Percentiles rank a stretch among this genome's conserved stretches.
Evolutionary conservation across 1,140 invertebrate genomes (phyloP).

Genomic region (Anoplolepis gracilipes): DNA sequence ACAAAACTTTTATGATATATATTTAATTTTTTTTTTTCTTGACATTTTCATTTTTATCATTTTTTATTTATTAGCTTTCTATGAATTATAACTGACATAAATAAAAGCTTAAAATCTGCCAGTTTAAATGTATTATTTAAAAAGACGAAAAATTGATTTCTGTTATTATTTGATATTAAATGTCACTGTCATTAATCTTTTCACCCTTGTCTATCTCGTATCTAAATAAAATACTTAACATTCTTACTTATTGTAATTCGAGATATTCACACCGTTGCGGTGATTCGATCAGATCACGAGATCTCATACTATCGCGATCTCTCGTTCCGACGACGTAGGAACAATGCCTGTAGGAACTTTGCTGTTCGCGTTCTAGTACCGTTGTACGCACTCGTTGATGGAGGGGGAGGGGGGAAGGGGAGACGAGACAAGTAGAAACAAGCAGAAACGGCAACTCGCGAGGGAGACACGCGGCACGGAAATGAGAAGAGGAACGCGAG

Average conservation of each 20-base stretch:
- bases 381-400: conserved; percentile 42
- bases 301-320: conserved; percentile 48
- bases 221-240: conserved; percentile 19
- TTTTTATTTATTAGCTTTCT: background rate
- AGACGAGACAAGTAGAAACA: conserved; percentile 41
- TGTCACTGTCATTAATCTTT: background rate
- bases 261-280: background rate
- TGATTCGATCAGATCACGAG: conserved; percentile 33
- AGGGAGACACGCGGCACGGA: conserved; percentile 41
- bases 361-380: conserved; percentile 25
- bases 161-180: background rate
- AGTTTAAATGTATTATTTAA: background rate
- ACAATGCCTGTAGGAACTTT: conserved; percentile 24
- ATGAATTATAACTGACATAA: too few species aligned
- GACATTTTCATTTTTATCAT: background rate
- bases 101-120: background rate
- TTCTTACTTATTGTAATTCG: conserved; percentile 9
- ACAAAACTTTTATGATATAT: background rate
- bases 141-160: background rate
- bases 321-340: conserved; percentile 16
- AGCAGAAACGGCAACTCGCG: conserved; percentile 1
- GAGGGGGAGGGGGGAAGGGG: background rate
- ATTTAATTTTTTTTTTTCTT: background rate
- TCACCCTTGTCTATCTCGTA: background rate
- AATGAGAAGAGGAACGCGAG: conserved; percentile 15